Evolutionary conservation across 2,888 invertebrate genomes (phyloP), one percentile per base, ranked within the genome.

Genomic region (Myopa testacea): DNA sequence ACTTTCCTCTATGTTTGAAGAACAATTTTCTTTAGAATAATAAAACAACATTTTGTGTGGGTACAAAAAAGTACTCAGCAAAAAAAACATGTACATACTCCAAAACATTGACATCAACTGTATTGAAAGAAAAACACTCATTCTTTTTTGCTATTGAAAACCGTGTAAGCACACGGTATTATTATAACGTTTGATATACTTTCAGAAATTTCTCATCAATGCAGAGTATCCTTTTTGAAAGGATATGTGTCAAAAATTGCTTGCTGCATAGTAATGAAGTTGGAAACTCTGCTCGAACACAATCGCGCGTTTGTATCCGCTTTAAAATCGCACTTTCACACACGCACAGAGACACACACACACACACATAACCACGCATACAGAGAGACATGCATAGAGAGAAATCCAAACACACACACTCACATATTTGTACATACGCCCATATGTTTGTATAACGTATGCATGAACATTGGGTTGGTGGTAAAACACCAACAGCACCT

Each of bases 231-330:
- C 70, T 76, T 78, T 72, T 67, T 67, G 76, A 77, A 45, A 68
- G 80, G 79, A 79, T 79, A 79, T 80, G 80, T 79, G 80, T 75
- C 80, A 80, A 78, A 80, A 80, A 78, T 78, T 16, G 76, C 80
- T 77, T 77, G 62, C 69, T 75, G 78, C 68, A 80, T 78, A 75
- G 77, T 75, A 80, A 80, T 80, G 77, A 76, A 75, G 71, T 77
- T 79, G 68, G 70, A 6, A 67, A 40, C 67, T 8, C 40, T 63
- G 37, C n/a, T 40, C 37, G n/a, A 40, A n/a, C 40, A 63, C 63
- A 14, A 63, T 40, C 67, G 67, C 67, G 5, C 40, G 67, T 37
- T 40, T 67, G 40, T n/a, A 67, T 67, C 38, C n/a, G 40, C 67
- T n/a, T 40, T 10, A 26, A 26, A 26, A 52, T 8, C 10, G 70